A percentile compares a stretch with the other conserved stretches of the same genome.
Conservation (phyloP, 35 echinoderm and acorn worm genomes). For the Hemicentrotus pulcherrimus region DNA sequence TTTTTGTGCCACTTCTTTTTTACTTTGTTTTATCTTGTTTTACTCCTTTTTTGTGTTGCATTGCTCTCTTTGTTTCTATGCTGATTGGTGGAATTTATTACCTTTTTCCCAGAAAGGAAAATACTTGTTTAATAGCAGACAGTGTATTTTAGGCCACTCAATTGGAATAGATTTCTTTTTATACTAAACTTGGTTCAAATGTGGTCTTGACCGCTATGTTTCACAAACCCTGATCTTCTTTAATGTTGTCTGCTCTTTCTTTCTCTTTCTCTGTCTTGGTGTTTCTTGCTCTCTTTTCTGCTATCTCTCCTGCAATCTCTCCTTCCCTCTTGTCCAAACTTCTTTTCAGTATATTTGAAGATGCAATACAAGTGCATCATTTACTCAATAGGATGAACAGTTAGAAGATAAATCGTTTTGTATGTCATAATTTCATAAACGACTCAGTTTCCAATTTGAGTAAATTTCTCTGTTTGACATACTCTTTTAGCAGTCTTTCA, state of each 20-base stretch:
- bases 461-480: not conserved
- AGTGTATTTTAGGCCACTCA: not conserved
- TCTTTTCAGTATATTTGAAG: no score
- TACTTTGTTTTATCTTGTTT: not conserved
- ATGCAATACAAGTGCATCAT: no score
- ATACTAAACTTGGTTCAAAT: not conserved
- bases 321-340: not conserved
- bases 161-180: not conserved
- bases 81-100: not conserved
- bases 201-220: constrained; percentile 1
- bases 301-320: no score
- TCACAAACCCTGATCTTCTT: not conserved
- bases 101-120: not conserved
- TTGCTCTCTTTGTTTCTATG: not conserved
- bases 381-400: not conserved
- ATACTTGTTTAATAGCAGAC: not conserved
- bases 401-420: not conserved
- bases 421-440: not conserved
- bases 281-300: not conserved
- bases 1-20: not conserved
- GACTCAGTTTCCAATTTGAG: not conserved
- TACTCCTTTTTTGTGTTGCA: not conserved
- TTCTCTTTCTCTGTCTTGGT: not conserved
- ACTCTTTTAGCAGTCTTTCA: not conserved
- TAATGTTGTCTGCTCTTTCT: not conserved